phyloP scores from a whole-genome alignment of 2,797 vertebrate genomes.

The Syngnathus acus region DNA sequence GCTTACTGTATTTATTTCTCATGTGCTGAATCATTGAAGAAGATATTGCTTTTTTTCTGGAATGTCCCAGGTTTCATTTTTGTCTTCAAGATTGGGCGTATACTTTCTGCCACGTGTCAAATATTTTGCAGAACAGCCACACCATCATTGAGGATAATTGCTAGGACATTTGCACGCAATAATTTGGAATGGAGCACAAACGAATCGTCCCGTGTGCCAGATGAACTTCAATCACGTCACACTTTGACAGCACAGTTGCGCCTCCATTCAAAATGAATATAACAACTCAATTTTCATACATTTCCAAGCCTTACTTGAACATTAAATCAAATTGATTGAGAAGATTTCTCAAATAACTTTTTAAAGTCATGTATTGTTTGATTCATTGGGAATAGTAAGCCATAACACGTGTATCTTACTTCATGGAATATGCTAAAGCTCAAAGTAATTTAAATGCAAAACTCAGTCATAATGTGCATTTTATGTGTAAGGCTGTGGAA shows the following conservation, averaged over 20 bases:
- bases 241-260: neutral
- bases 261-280: neutral
- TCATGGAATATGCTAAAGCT: neutral
- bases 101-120: no score
- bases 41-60: conserved; percentile 33
- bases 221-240: neutral
- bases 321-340: neutral
- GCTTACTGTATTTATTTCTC: conserved; percentile 32
- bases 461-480: neutral
- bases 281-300: no score
- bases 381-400: neutral
- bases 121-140: neutral
- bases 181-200: neutral
- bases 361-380: neutral
- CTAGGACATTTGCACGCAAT: neutral
- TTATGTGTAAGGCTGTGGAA: neutral
- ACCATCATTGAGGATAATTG: neutral
- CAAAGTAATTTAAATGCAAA: neutral
- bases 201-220: neutral
- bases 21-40: conserved; percentile 52
- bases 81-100: conserved; percentile 8
- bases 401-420: neutral
- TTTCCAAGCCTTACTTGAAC: no score
- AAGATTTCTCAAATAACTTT: neutral
- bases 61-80: conserved; percentile 28